Base-by-base conservation (phyloP, 2,113 vertebrate genomes). In the Heteronetta atricapilla region DNA sequence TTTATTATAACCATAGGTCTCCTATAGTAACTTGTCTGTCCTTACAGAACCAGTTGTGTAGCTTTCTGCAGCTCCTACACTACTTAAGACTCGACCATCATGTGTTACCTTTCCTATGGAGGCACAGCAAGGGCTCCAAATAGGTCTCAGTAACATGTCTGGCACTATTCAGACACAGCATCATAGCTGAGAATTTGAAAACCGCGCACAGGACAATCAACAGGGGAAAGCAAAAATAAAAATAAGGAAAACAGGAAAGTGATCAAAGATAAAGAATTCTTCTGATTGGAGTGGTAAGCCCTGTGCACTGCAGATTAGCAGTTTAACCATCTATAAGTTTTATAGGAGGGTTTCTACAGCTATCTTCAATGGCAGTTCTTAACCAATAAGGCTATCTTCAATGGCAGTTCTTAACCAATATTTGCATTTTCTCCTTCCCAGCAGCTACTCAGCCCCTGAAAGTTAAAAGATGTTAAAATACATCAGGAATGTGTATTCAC, bases 51-150 rank as follows among this genome's bases (percentile, higher is more conserved):
- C 38, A 88, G 33, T 11, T 25, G 5, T 19, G 31, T 31, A 28
- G 22, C 23, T 70, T 82, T 74, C 56, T 66, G n/a, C 72, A 62
- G 2, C 36, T 62, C 25, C 46, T 46, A n/a, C 36, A 1, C 55
- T 26, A 5, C 21, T 82, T 40, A 33, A 77, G 53, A 4, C 8
- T 2, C 26, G 28, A 17, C 21, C 28, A 38, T 18, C 44, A 18
- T 52, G 89, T 46, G 7, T n/a, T 38, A 3, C 3, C 1, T 31
- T n/a, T n/a, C 59, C 52, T 48, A 17, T 0, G 6, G 46, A 44
- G 52, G 7, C 15, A 56, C 0, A 0, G 28, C 7, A 14, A 48
- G 29, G 29, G 16, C 7, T 20, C 13, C 60, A 44, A 48, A 8
- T 4, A 42, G 28, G 16, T 59, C 59, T 63, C 68, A 60, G 46